Percentiles rank a stretch among this genome's conserved stretches.
Evolutionary conservation across 1,140 invertebrate genomes (phyloP).

Genomic region (Bombus picipes): DNA sequence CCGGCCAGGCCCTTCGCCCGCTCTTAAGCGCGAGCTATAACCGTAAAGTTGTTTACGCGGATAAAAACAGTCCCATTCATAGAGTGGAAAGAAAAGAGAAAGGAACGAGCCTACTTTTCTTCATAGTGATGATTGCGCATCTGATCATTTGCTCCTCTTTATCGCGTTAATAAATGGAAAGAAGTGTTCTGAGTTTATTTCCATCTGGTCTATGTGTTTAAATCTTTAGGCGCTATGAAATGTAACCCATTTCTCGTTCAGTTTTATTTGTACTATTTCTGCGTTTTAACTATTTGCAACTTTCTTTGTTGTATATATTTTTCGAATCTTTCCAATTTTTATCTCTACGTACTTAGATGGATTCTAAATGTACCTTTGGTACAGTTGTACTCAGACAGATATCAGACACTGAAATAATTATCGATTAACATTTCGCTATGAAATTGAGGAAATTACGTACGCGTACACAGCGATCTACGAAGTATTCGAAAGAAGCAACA

Average conservation of each 20-base stretch:
- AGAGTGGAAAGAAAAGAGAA: too few species aligned
- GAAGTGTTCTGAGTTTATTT: background rate
- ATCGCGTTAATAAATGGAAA: background rate
- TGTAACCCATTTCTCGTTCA: too few species aligned
- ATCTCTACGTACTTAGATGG: too few species aligned
- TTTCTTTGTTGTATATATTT: too few species aligned
- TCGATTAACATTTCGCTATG: background rate
- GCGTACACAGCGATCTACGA: background rate
- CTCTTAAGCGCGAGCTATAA: slow-evolving; percentile 33
- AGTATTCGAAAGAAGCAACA: background rate
- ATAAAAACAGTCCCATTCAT: background rate
- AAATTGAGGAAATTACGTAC: background rate
- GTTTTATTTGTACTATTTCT: too few species aligned
- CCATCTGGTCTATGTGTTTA: too few species aligned
- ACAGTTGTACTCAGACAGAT: background rate
- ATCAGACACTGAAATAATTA: background rate
- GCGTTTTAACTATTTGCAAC: too few species aligned
- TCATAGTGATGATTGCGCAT: background rate
- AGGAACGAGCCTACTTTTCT: too few species aligned
- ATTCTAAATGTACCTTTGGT: too few species aligned
- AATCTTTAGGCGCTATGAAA: too few species aligned
- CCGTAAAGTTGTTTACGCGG: slow-evolving; percentile 58
- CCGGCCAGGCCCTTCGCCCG: background rate
- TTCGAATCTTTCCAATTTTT: too few species aligned
- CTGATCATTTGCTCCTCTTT: background rate